phyloP scores from a whole-genome alignment of 2,797 vertebrate species.

The Arnoldichthys spilopterus region DNA sequence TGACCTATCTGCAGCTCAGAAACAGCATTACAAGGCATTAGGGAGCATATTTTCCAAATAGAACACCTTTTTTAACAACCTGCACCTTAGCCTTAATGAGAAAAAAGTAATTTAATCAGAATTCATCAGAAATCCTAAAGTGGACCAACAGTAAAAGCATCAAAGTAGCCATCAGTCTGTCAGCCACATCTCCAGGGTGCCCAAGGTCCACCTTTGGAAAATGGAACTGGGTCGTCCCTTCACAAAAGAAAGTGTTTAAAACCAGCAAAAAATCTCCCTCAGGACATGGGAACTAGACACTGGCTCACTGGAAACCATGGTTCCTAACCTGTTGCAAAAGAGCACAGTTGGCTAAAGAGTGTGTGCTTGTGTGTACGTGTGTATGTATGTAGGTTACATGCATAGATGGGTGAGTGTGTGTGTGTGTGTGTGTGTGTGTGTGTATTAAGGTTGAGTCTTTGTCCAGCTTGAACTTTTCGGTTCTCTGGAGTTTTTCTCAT shows the following conservation, averaged over 20 bases:
- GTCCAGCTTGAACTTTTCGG: constrained; percentile 43
- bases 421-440: constrained; percentile 12
- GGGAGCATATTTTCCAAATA: too few species aligned
- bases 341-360: not conserved
- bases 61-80: too few species aligned
- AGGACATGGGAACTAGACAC: not conserved
- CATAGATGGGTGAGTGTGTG: not conserved
- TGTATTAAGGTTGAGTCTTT: constrained; percentile 40
- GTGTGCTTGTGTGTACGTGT: not conserved
- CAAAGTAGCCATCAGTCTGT: not conserved
- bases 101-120: too few species aligned
- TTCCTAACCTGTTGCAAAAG: not conserved
- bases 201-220: not conserved
- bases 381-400: constrained; percentile 1
- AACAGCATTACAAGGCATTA: too few species aligned
- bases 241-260: not conserved
- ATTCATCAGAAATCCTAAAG: not conserved
- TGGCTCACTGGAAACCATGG: not conserved
- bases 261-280: not conserved
- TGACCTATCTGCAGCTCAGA: too few species aligned
- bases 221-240: not conserved
- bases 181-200: not conserved
- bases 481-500: constrained; percentile 45
- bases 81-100: too few species aligned
- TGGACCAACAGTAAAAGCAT: not conserved